These are phyloP conservation scores for Lasius fuliginosus DNA, from an alignment of 2,888 invertebrate species.

Conservation along the genomic window DNA sequence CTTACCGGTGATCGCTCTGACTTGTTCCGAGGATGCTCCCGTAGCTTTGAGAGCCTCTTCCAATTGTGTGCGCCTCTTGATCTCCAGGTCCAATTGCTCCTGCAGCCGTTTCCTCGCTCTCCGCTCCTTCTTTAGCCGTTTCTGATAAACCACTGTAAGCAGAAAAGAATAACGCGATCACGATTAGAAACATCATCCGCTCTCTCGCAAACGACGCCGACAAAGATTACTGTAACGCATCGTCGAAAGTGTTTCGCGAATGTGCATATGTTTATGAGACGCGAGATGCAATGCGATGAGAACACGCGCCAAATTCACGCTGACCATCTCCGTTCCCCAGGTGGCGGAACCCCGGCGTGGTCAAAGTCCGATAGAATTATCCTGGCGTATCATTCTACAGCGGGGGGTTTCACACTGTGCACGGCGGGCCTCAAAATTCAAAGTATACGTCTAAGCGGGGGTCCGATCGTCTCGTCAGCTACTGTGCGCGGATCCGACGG, in stretches of 20 bases:
- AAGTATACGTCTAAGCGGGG: slow-evolving; percentile 70
- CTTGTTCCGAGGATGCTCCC: slow-evolving; percentile 92
- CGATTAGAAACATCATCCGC: neutral
- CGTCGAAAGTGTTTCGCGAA: no score
- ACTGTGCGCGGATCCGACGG: slow-evolving; percentile 70
- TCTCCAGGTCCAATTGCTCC: slow-evolving; percentile 94
- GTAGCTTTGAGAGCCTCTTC: slow-evolving; percentile 94
- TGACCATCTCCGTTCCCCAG: slow-evolving; percentile 73
- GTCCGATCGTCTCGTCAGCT: slow-evolving; percentile 75
- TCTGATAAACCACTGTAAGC: slow-evolving; percentile 94
- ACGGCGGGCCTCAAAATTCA: slow-evolving; percentile 63
- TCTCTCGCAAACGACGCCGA: neutral
- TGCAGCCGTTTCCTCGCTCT: slow-evolving; percentile 94
- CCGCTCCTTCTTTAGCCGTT: slow-evolving; percentile 95
- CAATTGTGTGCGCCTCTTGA: slow-evolving; percentile 92
- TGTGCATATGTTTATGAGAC: neutral
- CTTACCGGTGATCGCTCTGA: slow-evolving; percentile 93
- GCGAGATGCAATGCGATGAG: neutral
- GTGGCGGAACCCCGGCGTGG: slow-evolving; percentile 81
- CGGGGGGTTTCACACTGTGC: slow-evolving; percentile 80
- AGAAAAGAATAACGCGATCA: slow-evolving; percentile 37
- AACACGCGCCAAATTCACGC: slow-evolving; percentile 18
- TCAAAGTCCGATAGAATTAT: slow-evolving; percentile 78
- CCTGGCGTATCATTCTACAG: slow-evolving; percentile 80
- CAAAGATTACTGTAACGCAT: neutral